Evolutionary conservation across 2,797 vertebrate species (phyloP), one percentile per base, ranked within the genome.

Genomic region (Serranus cabrilla): DNA sequence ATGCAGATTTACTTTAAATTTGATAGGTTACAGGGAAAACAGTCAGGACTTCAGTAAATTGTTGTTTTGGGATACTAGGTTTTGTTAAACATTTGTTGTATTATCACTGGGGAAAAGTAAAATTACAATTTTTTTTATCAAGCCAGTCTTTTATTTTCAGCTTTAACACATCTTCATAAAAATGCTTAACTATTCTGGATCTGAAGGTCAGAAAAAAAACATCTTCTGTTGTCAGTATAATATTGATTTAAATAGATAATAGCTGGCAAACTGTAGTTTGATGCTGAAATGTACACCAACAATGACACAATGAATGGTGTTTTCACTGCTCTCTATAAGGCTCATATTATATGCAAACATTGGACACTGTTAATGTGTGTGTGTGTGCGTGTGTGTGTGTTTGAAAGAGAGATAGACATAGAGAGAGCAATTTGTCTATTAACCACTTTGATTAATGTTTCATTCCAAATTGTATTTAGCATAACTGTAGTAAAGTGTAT

Each of bases 121-220:
- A 47, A 71, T 51, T 12, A 39, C 10, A n/a, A n/a, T 3, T 4
- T 13, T 14, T 3, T 52, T 55, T 17, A 34, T 14, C 4, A 14
- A 42, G 10, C 67, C 34, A 39, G 0, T 68, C 17, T 57, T 6
- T 46, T 25, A 40, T 50, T 63, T 71, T 51, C 11, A 49, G 10
- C 16, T n/a, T 23, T 43, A 45, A 80, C 60, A 18, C 31, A 2
- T 40, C 37, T 27, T 31, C 6, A 31, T 31, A 3, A 4, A 31
- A 7, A 46, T 20, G 60, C 31, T 52, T 54, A 21, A 61, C n/a
- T 20, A 54, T 61, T 62, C 3, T 25, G 1, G 68, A 75, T 57
- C 25, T 42, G 61, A 71, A 64, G 61, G 73, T 67, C 46, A 46
- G 51, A 63, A 25, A 37, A 13, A 58, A 71, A 71, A 54, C 11